Conservation (phyloP, 2,797 vertebrate species). For the Mus minutoides region DNA sequence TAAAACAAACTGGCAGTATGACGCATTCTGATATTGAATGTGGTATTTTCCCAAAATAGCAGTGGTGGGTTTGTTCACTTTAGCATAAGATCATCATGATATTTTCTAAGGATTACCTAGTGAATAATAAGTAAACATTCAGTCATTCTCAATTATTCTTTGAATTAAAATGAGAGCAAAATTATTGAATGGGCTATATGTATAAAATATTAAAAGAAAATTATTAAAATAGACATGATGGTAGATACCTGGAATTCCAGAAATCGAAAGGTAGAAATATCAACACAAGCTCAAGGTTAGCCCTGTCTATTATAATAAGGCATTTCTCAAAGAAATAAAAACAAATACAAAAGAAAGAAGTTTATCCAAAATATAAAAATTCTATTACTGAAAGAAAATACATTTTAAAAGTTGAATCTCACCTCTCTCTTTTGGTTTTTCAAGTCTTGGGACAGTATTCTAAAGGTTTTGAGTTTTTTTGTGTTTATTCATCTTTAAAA, state of each 20-base stretch:
- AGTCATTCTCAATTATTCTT: slow-evolving; percentile 42
- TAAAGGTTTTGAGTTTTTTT: background rate
- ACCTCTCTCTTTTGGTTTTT: background rate
- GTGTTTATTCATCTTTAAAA: slow-evolving; percentile 33
- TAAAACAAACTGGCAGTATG: background rate
- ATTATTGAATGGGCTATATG: slow-evolving; percentile 21
- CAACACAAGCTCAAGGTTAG: background rate
- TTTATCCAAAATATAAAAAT: slow-evolving; percentile 15
- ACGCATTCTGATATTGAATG: slow-evolving; percentile 48
- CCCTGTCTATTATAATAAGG: background rate
- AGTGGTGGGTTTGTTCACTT: slow-evolving; percentile 24
- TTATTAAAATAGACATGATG: background rate
- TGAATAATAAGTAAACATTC: slow-evolving; percentile 23
- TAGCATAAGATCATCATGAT: background rate
- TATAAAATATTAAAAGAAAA: slow-evolving; percentile 27
- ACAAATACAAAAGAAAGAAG: background rate
- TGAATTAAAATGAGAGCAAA: slow-evolving; percentile 50
- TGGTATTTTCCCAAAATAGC: slow-evolving; percentile 65
- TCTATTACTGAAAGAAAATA: slow-evolving; percentile 4
- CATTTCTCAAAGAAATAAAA: background rate
- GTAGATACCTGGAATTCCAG: background rate
- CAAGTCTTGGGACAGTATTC: background rate
- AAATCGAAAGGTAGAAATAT: background rate
- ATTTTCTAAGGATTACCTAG: slow-evolving; percentile 24
- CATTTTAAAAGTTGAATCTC: background rate